Evolutionary conservation across 2,888 invertebrate genomes (phyloP), one percentile per base, ranked within the genome.

Genomic region (Tyria jacobaeae): DNA sequence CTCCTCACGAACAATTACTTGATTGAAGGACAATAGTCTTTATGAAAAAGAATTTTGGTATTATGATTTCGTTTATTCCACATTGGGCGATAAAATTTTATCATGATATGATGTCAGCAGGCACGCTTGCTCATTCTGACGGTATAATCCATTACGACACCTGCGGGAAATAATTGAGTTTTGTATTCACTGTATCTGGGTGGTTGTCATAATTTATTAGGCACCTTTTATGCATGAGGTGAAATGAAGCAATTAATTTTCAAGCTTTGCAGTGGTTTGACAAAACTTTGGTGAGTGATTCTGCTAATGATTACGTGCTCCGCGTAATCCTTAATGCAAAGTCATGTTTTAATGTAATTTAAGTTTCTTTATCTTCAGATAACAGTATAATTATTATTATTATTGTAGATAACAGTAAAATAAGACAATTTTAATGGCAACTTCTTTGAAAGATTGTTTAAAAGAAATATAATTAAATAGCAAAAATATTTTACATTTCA

Each of bases 71-170:
- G 51, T 35, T 10, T 35, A 51, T 53, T 51, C n/a, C 37, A 21
- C 25, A 7, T 15, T 35, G 37, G 9, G 52, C 37, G 15, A 24
- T 37, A 24, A n/a, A 24, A 21, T 52, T 37, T 52, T 52, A 25
- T 52, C 24, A 53, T 24, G 7, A 37, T 15, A 39, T 41, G 41
- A 41, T 27, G 25, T 54, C 17, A 41, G 6, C 39, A 52, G 25
- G 39, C 17, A 35, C n/a, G 34, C 24, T 34, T 41, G 24, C 31
- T 44, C 31, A 27, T 41, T 25, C 25, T 4, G 21, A 54, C 47
- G 37, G n/a, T 17, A 35, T 34, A 52, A 55, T 56, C n/a, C 15
- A 15, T 47, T 24, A 56, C 47, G 55, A 47, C 47, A 55, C 55
- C 47, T 59, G 27, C 34, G 44, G 52, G 44, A 50, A 57, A 50